phyloP scores from a whole-genome alignment of 2,888 invertebrate species.

The Drosophila percnosoma region DNA sequence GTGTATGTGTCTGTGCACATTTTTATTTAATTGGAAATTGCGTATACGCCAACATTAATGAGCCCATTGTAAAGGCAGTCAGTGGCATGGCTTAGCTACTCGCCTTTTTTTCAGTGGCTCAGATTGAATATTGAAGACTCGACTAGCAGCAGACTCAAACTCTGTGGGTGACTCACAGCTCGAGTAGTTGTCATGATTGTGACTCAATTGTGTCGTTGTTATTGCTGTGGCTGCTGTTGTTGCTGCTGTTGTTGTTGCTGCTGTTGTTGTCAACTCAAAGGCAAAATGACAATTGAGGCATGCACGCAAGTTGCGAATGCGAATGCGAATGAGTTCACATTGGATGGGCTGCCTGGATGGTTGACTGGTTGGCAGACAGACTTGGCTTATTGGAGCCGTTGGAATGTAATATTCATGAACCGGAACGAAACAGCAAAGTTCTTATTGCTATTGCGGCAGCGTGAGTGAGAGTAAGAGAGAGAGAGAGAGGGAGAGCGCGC shows the following conservation, averaged over 20 bases:
- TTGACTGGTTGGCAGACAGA: constrained; percentile 37
- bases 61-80: constrained; percentile 65
- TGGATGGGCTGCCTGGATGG: constrained; percentile 39
- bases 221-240: constrained; percentile 28
- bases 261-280: constrained; percentile 56
- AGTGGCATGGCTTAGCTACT: constrained; percentile 45
- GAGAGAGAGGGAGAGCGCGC: constrained; percentile 16
- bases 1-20: constrained; percentile 31
- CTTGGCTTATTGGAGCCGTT: constrained; percentile 53
- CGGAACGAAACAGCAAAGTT: constrained; percentile 48
- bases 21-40: constrained; percentile 79
- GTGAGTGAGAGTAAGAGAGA: background rate
- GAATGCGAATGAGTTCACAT: constrained; percentile 47
- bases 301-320: constrained; percentile 66
- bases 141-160: constrained; percentile 25
- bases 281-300: constrained; percentile 51
- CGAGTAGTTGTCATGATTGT: constrained; percentile 75
- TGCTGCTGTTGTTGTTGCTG: constrained; percentile 23
- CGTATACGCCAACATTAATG: constrained; percentile 77
- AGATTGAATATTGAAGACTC: constrained; percentile 24
- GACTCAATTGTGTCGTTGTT: constrained; percentile 74
- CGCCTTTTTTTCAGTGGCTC: constrained; percentile 21
- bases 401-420: constrained; percentile 64
- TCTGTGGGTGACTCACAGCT: constrained; percentile 18
- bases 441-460: constrained; percentile 10